Percentiles rank a stretch among this genome's conserved stretches.
phyloP scores from a whole-genome alignment of 2,888 invertebrate genomes.

The Mesorhabditis belari region DNA sequence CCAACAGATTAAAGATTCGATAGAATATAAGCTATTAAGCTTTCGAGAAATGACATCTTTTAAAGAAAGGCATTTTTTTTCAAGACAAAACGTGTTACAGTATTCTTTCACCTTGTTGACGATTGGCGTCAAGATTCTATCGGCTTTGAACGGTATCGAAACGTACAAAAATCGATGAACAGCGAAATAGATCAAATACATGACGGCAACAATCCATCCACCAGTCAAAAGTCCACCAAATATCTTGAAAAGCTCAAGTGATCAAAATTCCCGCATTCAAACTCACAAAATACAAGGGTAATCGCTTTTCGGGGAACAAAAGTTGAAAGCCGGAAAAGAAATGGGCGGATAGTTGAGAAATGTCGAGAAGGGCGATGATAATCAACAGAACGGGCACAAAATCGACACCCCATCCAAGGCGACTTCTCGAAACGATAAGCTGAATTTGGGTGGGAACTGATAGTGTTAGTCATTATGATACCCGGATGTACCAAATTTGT shows the following conservation, averaged over 20 bases:
- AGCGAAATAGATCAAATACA: not conserved
- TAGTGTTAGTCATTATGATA: not conserved
- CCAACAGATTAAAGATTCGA: too few relatives aligned
- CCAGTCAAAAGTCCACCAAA: not conserved
- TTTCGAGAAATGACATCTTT: too few relatives aligned
- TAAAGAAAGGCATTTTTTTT: too few relatives aligned
- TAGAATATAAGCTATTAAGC: too few relatives aligned
- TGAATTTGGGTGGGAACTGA: not conserved
- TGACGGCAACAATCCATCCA: not conserved
- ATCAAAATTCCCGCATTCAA: not conserved
- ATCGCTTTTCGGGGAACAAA: not conserved
- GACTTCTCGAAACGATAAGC: not conserved
- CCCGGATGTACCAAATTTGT: not conserved
- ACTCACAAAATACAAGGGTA: too few relatives aligned
- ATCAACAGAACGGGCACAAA: not conserved
- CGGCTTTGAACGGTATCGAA: not conserved
- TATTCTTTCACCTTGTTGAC: not conserved
- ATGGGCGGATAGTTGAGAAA: not conserved
- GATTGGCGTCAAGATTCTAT: not conserved
- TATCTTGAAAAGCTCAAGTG: not conserved
- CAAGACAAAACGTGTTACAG: too few relatives aligned
- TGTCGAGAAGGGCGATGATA: not conserved
- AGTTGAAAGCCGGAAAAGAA: not conserved
- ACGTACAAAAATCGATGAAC: not conserved
- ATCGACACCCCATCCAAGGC: not conserved